Base-by-base conservation (phyloP, 1,140 invertebrate species). In the Acromyrmex heyeri region DNA sequence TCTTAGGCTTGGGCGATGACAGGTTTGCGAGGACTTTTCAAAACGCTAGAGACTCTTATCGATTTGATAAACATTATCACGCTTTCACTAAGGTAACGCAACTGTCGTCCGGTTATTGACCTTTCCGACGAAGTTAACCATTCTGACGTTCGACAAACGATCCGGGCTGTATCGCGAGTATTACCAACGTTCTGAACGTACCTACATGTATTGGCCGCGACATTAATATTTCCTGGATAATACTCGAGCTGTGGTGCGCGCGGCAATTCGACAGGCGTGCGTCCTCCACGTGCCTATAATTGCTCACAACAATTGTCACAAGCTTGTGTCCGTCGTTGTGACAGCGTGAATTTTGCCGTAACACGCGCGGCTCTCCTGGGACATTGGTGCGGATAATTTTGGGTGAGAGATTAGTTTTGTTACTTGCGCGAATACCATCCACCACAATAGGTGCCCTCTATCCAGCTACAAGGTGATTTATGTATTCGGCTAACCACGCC, bases 401-500 rank as follows among this genome's bases (percentile, higher is more conserved):
- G 72, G 81, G 4, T 18, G 57, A 87, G 87, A 89, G 88, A 92
- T 91, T 91, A 88, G 91, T 93, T 90, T 92, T 85, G 83, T 87
- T 92, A 90, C 87, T 90, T 87, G 86, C 78, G 44, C 24, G 30
- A 16, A 82, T 38, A 82, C 24, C 69, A 38, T 83, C 55, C 34
- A 34, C 55, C 55, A 83, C 69, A 83, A 83, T 83, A 7, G 69
- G 69, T 48, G 79, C 55, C 44, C n/a, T 34, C 4, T 38, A 57
- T 83, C 55, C 69, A 27, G 79, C 79, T 73, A 83, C 79, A 75
- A 61, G 59, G 53, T 93, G 91, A 93, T 93, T 94, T 91, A 93
- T 93, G 83, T 48, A 34, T 79, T 82, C 65, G 75, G 75, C 77
- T 88, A 87, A 88, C 93, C 93, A 93, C 92, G 90, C 92, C 90